Percentiles rank a stretch among this genome's conserved stretches.
Evolutionary conservation across 2,113 vertebrate species (phyloP).

Genomic region (Plotosus lineatus): DNA sequence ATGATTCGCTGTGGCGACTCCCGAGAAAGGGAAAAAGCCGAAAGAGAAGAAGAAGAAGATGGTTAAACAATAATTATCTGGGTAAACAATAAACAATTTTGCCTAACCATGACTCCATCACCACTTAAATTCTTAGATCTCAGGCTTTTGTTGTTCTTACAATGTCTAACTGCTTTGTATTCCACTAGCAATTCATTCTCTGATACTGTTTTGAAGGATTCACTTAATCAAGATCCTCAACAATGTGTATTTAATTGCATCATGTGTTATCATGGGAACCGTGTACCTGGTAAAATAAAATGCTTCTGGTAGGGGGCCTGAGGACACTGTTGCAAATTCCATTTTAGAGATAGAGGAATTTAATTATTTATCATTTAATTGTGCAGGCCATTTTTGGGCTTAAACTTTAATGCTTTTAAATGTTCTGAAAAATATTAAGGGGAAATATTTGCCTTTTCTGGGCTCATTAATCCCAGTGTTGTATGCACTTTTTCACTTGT

Average conservation of each 20-base stretch:
- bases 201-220: conserved; percentile 19
- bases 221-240: conserved; percentile 31
- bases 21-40: too few species aligned
- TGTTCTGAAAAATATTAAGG: neutral
- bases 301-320: neutral
- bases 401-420: neutral
- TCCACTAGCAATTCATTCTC: conserved; percentile 26
- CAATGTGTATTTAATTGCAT: conserved; percentile 29
- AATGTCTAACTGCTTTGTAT: neutral
- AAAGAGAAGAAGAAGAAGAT: too few species aligned
- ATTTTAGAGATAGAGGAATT: neutral
- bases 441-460: neutral
- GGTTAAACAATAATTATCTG: too few species aligned
- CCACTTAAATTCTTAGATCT: conserved; percentile 3
- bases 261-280: neutral
- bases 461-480: too few species aligned
- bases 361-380: conserved; percentile 9
- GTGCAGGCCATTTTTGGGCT: neutral
- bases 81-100: neutral
- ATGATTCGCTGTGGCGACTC: too few species aligned
- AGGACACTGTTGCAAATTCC: neutral
- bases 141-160: conserved; percentile 4
- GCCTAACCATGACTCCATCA: neutral
- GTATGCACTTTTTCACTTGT: neutral
- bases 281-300: conserved; percentile 17